phyloP scores from a whole-genome alignment of 1,140 invertebrate genomes.

The Metaphire vulgaris region DNA sequence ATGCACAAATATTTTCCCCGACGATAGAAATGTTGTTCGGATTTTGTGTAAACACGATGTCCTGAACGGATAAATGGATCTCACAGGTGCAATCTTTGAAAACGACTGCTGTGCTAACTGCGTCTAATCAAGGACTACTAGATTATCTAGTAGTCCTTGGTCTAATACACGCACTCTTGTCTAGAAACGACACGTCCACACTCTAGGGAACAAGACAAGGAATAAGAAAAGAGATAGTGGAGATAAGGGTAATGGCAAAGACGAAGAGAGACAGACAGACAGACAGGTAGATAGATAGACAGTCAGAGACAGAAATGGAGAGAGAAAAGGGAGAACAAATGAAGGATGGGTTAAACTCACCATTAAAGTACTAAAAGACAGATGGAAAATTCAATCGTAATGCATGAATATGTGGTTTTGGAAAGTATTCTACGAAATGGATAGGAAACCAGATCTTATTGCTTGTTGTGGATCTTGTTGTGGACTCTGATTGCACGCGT shows the following conservation, averaged over 20 bases:
- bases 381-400: no score
- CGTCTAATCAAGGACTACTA: neutral
- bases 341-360: neutral
- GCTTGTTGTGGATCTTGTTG: no score
- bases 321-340: neutral
- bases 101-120: neutral
- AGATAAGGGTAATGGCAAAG: no score
- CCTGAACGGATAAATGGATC: no score
- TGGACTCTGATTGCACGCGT: no score
- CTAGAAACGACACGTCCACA: neutral
- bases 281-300: neutral
- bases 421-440: no score
- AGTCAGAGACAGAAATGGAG: neutral
- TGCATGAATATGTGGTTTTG: no score
- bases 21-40: no score
- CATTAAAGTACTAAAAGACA: no score
- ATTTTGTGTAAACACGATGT: no score
- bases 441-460: no score
- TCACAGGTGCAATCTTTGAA: neutral
- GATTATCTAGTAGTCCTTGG: neutral
- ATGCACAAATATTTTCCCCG: no score
- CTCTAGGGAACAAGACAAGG: neutral
- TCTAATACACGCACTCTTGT: neutral
- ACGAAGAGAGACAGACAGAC: slow-evolving; percentile 1
- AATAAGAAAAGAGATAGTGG: neutral